phyloP scores from a whole-genome alignment of 2,113 vertebrate genomes.

The Bucco capensis region DNA sequence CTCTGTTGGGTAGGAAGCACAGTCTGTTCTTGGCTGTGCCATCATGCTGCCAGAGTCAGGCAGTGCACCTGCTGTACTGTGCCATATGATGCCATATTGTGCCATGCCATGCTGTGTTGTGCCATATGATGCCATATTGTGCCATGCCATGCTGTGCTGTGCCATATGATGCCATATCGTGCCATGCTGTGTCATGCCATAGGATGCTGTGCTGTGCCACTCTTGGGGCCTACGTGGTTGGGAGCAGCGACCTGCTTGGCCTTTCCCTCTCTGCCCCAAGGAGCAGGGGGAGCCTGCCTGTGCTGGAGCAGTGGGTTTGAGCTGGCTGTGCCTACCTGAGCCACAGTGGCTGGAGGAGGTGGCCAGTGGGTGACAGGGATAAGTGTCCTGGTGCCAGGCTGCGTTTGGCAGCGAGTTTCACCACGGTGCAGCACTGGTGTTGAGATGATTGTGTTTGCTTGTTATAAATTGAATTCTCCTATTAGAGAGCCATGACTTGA shows the following conservation, averaged over 20 bases:
- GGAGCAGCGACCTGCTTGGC: fast-evolving
- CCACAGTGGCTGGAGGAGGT: background rate
- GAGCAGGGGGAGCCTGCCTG: fast-evolving
- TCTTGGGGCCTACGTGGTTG: fast-evolving
- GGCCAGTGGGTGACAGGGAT: background rate
- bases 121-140: background rate
- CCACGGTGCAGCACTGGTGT: background rate
- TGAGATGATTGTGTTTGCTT: conserved; percentile 32
- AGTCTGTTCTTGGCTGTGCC: background rate
- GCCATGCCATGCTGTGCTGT: background rate
- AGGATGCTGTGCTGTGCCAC: no score
- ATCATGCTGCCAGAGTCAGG: fast-evolving
- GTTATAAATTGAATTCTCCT: conserved; percentile 61
- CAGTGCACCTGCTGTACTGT: background rate
- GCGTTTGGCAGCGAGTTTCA: background rate
- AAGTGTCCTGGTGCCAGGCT: background rate
- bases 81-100: no score
- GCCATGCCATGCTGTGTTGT: no score
- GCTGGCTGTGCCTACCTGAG: background rate
- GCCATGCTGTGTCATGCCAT: fast-evolving
- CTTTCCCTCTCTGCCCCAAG: background rate
- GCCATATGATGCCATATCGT: background rate
- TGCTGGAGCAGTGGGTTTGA: background rate
- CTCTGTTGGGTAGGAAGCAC: background rate
- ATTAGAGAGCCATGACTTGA: conserved; percentile 44